These are phyloP conservation scores for Bufo bufo DNA, from an alignment of 2,113 vertebrate species.

Conservation along the genomic window DNA sequence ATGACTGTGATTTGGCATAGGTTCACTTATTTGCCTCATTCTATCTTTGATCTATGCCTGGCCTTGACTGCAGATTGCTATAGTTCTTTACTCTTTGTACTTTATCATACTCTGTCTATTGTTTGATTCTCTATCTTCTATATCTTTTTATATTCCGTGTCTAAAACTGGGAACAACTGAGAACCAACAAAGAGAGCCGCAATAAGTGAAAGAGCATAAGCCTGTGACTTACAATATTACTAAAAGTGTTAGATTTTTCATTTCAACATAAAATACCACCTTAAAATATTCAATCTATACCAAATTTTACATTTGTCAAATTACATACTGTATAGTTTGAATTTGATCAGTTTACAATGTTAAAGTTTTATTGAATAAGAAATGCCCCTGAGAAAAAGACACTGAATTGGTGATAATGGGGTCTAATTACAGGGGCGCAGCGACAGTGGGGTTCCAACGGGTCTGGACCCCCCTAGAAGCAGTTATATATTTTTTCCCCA, in stretches of 20 bases:
- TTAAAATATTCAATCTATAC: neutral
- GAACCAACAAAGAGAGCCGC: neutral
- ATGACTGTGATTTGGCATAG: neutral
- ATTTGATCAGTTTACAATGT: neutral
- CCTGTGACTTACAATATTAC: neutral
- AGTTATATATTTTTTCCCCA: too few relatives aligned
- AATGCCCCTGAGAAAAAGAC: neutral
- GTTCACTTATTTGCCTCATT: neutral
- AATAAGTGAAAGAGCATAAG: neutral
- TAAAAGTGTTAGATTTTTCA: neutral
- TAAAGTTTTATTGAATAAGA: neutral
- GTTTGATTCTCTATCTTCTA: neutral
- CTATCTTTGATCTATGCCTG: neutral
- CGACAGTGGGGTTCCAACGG: too few relatives aligned
- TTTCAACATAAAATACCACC: neutral
- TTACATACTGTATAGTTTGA: neutral
- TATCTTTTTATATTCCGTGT: neutral
- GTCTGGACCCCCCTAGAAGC: too few relatives aligned
- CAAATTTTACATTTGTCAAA: neutral
- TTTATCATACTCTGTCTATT: slow-evolving; percentile 11
- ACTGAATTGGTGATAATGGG: too few relatives aligned
- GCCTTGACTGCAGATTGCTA: neutral
- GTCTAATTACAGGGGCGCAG: too few relatives aligned
- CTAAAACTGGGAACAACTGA: neutral
- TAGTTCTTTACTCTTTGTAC: neutral